phyloP scores from a whole-genome alignment of 2,797 vertebrate species.

The Myripristis jacobus region DNA sequence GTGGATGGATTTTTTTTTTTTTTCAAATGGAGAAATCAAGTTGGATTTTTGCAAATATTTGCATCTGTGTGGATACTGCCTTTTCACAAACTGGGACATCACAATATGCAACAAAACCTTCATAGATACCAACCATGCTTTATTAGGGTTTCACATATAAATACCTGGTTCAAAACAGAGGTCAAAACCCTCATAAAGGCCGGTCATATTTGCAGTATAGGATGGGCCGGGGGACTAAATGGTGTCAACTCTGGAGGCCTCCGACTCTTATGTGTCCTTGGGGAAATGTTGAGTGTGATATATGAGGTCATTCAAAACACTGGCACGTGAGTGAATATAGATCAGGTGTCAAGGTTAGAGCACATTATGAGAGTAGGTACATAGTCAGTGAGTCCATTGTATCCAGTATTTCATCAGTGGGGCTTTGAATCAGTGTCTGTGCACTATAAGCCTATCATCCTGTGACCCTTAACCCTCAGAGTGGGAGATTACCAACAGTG shows the following conservation, averaged over 20 bases:
- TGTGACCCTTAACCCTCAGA: slow-evolving; percentile 21
- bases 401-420: slow-evolving; percentile 35
- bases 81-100: too few relatives aligned
- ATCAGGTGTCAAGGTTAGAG: slow-evolving; percentile 57
- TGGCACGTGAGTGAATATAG: slow-evolving; percentile 39
- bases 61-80: too few relatives aligned
- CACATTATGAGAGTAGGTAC: slow-evolving; percentile 36
- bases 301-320: slow-evolving; percentile 38
- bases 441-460: slow-evolving; percentile 14
- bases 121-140: neutral
- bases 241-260: slow-evolving; percentile 17
- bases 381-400: slow-evolving; percentile 20
- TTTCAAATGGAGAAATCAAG: too few relatives aligned
- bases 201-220: neutral
- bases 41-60: too few relatives aligned
- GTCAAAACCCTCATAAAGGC: neutral
- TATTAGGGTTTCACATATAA: neutral
- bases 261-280: slow-evolving; percentile 41
- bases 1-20: too few relatives aligned
- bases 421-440: slow-evolving; percentile 27
- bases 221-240: slow-evolving; percentile 1
- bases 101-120: neutral
- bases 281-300: slow-evolving; percentile 47
- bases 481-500: slow-evolving; percentile 9
- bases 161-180: neutral